Conservation (phyloP, 2,113 vertebrate species). For the Cisticola juncidis region DNA sequence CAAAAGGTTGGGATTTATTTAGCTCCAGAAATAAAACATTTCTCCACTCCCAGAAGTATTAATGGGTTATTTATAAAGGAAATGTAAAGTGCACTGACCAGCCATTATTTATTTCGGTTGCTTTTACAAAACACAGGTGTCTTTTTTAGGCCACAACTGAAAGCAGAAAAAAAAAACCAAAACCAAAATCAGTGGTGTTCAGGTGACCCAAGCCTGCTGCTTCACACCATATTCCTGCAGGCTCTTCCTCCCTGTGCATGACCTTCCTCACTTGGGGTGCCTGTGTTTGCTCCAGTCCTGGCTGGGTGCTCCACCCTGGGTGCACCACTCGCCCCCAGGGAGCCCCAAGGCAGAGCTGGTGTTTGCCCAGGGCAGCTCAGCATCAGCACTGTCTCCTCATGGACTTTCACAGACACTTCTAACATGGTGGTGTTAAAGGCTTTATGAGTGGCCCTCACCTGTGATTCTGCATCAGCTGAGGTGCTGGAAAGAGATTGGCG, state of each 20-base stretch:
- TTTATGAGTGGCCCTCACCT: background rate
- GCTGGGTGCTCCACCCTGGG: accelerated
- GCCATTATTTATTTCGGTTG: background rate
- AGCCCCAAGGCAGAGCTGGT: accelerated
- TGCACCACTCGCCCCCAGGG: accelerated
- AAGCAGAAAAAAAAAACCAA: background rate
- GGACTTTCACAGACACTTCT: background rate
- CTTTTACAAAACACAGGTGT: background rate
- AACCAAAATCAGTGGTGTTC: background rate
- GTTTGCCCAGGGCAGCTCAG: background rate
- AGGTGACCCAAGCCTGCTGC: background rate
- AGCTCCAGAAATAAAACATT: background rate
- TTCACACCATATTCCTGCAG: background rate
- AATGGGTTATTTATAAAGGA: constrained; percentile 17
- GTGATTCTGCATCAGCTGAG: background rate
- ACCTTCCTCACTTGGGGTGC: accelerated
- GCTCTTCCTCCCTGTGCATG: accelerated
- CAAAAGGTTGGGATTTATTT: background rate
- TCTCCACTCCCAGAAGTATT: background rate
- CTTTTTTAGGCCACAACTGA: constrained; percentile 6
- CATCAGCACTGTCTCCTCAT: background rate
- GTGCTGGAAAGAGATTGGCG: background rate
- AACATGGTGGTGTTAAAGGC: background rate
- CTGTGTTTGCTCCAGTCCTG: accelerated
- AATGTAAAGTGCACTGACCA: constrained; percentile 1